Evolutionary conservation across 2,113 vertebrate species (phyloP).

Genomic region (Phaethornis superciliosus): DNA sequence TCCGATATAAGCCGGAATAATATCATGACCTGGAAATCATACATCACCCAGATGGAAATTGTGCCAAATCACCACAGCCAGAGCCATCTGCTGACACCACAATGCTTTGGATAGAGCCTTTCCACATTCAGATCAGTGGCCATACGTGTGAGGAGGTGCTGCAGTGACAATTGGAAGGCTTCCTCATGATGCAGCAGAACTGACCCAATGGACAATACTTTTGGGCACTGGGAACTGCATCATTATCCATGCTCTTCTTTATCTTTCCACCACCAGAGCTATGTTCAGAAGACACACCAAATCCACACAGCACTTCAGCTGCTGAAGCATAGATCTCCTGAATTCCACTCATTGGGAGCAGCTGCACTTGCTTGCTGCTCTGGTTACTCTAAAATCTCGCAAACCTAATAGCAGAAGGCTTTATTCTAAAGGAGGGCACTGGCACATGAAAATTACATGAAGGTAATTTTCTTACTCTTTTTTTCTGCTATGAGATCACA

Average conservation of each 20-base stretch:
- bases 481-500: neutral
- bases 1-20: neutral
- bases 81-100: neutral
- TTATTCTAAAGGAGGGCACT: neutral
- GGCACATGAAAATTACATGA: no score
- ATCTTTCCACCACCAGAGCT: neutral
- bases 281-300: neutral
- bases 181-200: neutral
- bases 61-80: neutral
- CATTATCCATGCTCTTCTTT: neutral
- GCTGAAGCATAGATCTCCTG: neutral
- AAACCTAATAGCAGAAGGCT: neutral
- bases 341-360: neutral
- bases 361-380: neutral
- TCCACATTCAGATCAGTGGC: neutral
- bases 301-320: neutral
- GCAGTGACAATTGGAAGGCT: neutral
- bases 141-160: fast-evolving
- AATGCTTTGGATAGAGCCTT: neutral
- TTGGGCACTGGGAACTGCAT: neutral
- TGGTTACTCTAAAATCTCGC: neutral
- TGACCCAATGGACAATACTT: neutral
- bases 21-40: neutral
- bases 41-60: neutral
- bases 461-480: neutral